Evolutionary conservation across 2,888 invertebrate species (phyloP), one percentile per base, ranked within the genome.

Genomic region (Xestia c-nigrum): DNA sequence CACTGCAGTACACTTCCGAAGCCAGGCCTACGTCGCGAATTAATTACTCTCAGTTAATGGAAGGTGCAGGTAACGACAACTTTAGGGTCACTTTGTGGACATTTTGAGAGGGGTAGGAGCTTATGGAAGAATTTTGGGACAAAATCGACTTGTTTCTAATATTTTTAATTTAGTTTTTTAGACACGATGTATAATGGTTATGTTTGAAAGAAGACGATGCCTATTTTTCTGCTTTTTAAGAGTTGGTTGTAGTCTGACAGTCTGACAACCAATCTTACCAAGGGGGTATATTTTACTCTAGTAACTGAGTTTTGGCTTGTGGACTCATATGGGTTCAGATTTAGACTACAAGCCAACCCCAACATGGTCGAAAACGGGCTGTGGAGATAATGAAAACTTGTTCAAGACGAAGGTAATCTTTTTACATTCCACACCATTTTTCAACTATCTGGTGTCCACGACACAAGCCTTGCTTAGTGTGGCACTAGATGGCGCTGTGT

Each of bases 21-120:
- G 24, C 50, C 40, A 74, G 82, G 80, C 77, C 52, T 81, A 69
- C n/a, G 76, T 75, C 81, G 31, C 5, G 70, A 87, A 88, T 88
- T 88, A 86, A 88, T 88, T 88, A 88, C 73, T 78, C 74, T 59
- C 70, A 57, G 78, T 64, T 83, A 82, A 80, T 78, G 76, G 74
- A 77, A 76, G 61, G 73, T 57, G 70, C 68, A 74, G 65, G 74
- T 47, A 16, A 31, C 38, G 50, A 40, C 61, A 70, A 72, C 61
- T 72, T 74, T 81, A 21, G 61, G 66, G 72, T 72, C 71, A 65
- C 40, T 46, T 81, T 74, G 24, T 59, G 43, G 61, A 40, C 21
- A 52, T 64, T 66, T 59, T 47, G 61, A 61, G 24, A 31, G 38
- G 31, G 31, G 31, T 57, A 19, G 19, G 10, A 46, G 16, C 64